A percentile compares a stretch with the other conserved stretches of the same genome.
phyloP scores from a whole-genome alignment of 2,113 vertebrate species.

The Austrofundulus limnaeus region DNA sequence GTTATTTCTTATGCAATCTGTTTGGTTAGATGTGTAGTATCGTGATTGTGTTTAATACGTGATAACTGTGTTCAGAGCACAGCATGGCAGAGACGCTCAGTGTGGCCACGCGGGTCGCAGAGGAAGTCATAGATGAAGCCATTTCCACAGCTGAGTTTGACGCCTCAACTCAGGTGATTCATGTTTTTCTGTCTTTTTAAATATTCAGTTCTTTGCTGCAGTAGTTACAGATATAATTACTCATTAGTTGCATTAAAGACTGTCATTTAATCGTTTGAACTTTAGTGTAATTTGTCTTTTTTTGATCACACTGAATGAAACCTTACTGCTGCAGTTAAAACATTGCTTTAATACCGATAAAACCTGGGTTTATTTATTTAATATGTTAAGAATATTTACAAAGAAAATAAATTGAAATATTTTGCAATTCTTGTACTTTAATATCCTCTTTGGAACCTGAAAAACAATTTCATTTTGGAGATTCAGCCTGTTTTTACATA shows the following conservation, averaged over 20 bases:
- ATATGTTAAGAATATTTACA: too few species aligned
- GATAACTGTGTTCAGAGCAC: slow-evolving; percentile 76
- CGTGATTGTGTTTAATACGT: not conserved
- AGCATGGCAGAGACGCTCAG: slow-evolving; percentile 91
- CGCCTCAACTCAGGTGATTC: slow-evolving; percentile 84
- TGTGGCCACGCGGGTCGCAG: slow-evolving; percentile 90
- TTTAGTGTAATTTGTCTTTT: slow-evolving; percentile 10
- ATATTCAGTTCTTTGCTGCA: not conserved
- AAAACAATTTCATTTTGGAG: too few species aligned
- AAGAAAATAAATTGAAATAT: not conserved
- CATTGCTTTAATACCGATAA: not conserved
- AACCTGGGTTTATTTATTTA: not conserved
- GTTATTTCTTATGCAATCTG: not conserved
- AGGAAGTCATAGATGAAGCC: slow-evolving; percentile 94
- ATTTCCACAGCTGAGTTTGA: slow-evolving; percentile 89
- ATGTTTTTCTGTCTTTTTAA: not conserved
- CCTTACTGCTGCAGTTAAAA: slow-evolving; percentile 23
- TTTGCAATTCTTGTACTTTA: too few species aligned
- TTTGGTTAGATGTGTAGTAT: not conserved
- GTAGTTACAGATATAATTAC: not conserved
- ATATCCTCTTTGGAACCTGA: too few species aligned
- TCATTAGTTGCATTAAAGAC: not conserved
- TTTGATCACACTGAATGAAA: slow-evolving; percentile 39
- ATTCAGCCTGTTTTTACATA: not conserved
- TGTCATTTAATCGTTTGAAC: not conserved